A percentile compares a stretch with the other conserved stretches of the same genome.
These are phyloP conservation scores for Cygnus atratus DNA, from an alignment of 2,113 vertebrate species.

Conservation along the genomic window DNA sequence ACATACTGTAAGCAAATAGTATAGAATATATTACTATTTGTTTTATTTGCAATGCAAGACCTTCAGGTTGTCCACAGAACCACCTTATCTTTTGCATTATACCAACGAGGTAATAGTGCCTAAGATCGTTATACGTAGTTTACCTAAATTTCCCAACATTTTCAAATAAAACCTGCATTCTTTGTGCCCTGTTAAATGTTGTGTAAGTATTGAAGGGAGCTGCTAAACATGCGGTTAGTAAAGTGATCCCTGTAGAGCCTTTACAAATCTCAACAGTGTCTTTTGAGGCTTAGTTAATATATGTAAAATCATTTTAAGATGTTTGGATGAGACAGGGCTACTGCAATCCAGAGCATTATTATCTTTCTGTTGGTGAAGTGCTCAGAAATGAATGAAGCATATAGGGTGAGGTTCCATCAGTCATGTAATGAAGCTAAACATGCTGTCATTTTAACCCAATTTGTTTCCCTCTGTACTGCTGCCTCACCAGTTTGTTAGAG, in stretches of 20 bases:
- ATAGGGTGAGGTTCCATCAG: constrained; percentile 62
- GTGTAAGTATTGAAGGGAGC: not conserved
- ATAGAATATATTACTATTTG: not conserved
- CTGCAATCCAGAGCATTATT: constrained; percentile 59
- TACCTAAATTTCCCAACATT: not conserved
- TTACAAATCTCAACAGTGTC: not conserved
- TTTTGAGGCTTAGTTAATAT: constrained; percentile 30
- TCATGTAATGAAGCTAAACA: constrained; percentile 70
- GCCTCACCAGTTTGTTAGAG: constrained; percentile 64
- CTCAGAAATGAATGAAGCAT: constrained; percentile 67
- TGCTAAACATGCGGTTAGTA: not conserved
- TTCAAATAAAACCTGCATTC: not conserved
- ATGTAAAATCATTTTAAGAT: constrained; percentile 31
- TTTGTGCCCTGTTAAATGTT: not conserved
- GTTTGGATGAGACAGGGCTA: constrained; percentile 57
- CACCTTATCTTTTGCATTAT: not conserved
- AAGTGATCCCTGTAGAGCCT: not conserved
- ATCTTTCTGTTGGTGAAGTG: constrained; percentile 47
- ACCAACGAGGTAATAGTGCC: not conserved
- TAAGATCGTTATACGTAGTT: fast-evolving
- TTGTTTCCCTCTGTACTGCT: constrained; percentile 62
- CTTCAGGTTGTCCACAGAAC: not conserved
- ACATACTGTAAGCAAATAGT: not conserved
- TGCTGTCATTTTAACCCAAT: constrained; percentile 65
- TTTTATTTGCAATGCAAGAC: not conserved